Percentiles rank a stretch among this genome's conserved stretches.
Conservation (phyloP, 2,113 vertebrate species). For the Rattus norvegicus region DNA sequence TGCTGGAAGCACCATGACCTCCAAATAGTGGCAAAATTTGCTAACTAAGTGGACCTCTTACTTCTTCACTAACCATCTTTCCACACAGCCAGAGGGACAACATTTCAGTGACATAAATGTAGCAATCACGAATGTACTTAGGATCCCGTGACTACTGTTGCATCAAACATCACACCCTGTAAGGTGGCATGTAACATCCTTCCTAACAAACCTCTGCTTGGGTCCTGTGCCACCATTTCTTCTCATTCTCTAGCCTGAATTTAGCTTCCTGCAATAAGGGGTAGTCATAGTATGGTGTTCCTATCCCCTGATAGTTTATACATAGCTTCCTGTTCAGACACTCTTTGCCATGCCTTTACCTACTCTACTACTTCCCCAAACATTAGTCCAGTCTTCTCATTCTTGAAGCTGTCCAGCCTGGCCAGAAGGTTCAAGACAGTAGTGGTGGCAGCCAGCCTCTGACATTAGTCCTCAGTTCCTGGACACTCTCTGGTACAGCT, state of each 20-base stretch:
- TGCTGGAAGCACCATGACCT: not conserved
- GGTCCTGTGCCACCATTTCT: not conserved
- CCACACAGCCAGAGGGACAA: not conserved
- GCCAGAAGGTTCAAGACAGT: not conserved
- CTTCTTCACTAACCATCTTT: not conserved
- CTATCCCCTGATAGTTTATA: not conserved
- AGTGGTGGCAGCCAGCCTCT: not conserved
- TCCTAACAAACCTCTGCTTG: not conserved
- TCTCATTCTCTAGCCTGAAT: not conserved
- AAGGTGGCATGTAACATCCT: not conserved
- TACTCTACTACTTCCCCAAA: not conserved
- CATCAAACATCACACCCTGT: not conserved
- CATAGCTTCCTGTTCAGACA: not conserved
- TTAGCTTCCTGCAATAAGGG: not conserved
- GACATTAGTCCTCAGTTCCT: not conserved
- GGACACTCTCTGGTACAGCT: not conserved
- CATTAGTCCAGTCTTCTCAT: not conserved
- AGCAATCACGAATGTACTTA: not conserved
- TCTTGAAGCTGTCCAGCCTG: not conserved
- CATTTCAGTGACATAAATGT: not conserved
- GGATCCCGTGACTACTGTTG: not conserved
- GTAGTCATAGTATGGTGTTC: not conserved
- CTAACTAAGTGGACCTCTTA: not conserved
- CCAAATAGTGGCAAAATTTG: not conserved
- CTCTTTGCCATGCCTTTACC: not conserved